These are phyloP conservation scores for Penaeus indicus DNA, from an alignment of 1,140 invertebrate species.

Conservation along the genomic window DNA sequence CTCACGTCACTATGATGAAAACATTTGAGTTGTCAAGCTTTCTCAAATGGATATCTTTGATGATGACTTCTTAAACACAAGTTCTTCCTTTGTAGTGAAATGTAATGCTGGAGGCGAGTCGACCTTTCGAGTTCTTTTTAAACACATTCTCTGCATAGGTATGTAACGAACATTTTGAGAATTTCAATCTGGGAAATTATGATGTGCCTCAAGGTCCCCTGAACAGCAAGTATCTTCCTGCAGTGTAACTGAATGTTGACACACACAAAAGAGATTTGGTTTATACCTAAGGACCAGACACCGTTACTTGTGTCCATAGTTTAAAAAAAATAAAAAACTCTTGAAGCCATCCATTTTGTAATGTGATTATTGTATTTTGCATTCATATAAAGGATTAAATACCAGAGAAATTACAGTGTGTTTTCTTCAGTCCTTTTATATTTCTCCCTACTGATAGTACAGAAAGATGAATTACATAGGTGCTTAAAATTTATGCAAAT, in stretches of 20 bases:
- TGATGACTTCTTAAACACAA: slow-evolving; percentile 42
- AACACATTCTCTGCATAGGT: no score
- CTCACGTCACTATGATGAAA: neutral
- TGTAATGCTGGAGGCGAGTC: slow-evolving; percentile 2
- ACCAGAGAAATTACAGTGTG: slow-evolving; percentile 35
- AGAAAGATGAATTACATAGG: neutral
- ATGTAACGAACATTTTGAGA: slow-evolving; percentile 9
- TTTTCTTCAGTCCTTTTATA: slow-evolving; percentile 18
- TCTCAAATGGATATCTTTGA: slow-evolving; percentile 32
- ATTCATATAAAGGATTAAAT: slow-evolving; percentile 66
- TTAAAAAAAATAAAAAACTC: slow-evolving; percentile 51
- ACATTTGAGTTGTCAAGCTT: slow-evolving; percentile 36
- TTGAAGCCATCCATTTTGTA: slow-evolving; percentile 67
- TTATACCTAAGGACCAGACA: slow-evolving; percentile 64
- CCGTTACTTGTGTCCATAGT: slow-evolving; percentile 69
- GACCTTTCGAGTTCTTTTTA: no score
- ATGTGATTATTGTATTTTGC: slow-evolving; percentile 66
- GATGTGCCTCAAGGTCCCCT: slow-evolving; percentile 61
- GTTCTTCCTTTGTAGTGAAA: slow-evolving; percentile 58
- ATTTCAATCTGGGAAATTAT: slow-evolving; percentile 53
- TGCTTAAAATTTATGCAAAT: no score
- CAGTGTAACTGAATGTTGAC: slow-evolving; percentile 59
- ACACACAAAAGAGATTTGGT: slow-evolving; percentile 61
- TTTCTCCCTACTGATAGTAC: neutral
- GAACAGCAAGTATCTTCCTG: slow-evolving; percentile 57